A percentile compares a stretch with the other conserved stretches of the same genome.
phyloP scores from a whole-genome alignment of 2,797 vertebrate genomes.

The Sphenopsis melanotis region DNA sequence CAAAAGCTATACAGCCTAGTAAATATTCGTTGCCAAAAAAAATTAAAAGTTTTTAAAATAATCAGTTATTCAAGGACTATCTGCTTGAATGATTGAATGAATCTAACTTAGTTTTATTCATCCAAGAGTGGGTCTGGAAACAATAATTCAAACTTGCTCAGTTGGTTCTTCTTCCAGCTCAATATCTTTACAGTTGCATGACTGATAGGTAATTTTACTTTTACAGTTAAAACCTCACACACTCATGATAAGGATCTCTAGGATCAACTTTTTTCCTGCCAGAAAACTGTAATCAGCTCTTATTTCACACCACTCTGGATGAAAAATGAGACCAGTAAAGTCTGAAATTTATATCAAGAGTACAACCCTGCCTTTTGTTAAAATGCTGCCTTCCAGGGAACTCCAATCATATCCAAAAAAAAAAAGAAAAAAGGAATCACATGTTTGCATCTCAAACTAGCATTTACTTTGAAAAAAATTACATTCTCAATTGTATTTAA shows the following conservation, averaged over 20 bases:
- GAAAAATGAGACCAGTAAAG: constrained; percentile 21
- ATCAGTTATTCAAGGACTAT: background rate
- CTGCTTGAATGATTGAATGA: background rate
- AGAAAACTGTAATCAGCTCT: constrained; percentile 44
- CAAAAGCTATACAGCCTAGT: background rate
- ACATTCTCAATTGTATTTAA: background rate
- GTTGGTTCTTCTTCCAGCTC: background rate
- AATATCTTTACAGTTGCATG: background rate
- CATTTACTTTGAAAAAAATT: background rate
- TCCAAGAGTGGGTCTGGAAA: background rate
- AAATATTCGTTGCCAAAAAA: background rate
- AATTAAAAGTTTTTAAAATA: background rate
- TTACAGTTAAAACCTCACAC: background rate
- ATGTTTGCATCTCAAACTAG: background rate
- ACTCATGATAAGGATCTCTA: constrained; percentile 15
- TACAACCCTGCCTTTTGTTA: constrained; percentile 6
- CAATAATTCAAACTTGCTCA: background rate
- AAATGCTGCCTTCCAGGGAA: background rate
- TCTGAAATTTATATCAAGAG: background rate
- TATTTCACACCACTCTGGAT: constrained; percentile 18
- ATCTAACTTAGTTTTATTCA: background rate
- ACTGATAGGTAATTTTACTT: constrained; percentile 40
- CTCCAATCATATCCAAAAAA: background rate
- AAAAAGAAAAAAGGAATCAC: background rate
- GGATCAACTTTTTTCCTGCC: constrained; percentile 2